Base-by-base conservation (phyloP, 2,113 vertebrate genomes). In the Tautogolabrus adspersus region DNA sequence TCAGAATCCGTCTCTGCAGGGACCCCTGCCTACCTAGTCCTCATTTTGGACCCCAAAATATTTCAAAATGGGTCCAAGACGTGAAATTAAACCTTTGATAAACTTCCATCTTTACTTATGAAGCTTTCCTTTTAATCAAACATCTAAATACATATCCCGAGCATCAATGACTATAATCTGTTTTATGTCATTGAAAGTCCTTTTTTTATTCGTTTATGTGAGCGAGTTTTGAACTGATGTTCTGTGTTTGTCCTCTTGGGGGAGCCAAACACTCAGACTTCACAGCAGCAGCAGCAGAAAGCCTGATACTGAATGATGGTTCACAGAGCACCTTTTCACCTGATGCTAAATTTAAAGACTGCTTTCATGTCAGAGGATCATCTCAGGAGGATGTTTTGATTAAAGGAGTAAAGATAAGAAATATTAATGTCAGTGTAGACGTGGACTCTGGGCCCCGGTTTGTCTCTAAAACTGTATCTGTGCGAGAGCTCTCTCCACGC, bases 261-360 rank as follows among this genome's bases (percentile, higher is more conserved):
- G 91, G 91, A 38, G 87, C 83, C 86, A 93, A 65, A 87, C 15
- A 69, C 81, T 84, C 77, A 82, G 19, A 68, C 5, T 15, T 66
- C 15, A 16, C 6, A 21, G 13, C 22, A 58, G 21, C 2, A 5
- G 1, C 4, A 54, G 56, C n/a, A 5, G 15, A 52, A 22, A 60
- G 21, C 38, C 47, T 15, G 6, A 60, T 38, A 56, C 58, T 38
- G n/a, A 18, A 37, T 49, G 23, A 12, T 34, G 5, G 0, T 46
- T 37, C 30, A 44, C n/a, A 34, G 13, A 38, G 30, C 47, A 21
- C 19, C 57, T 75, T 75, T 37, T 52, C 22, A 21, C 66, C 54
- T 9, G 4, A 18, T 66, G 37, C 63, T 70, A 68, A 57, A 52
- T 66, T 42, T 23, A 52, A 51, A 59, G 37, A 19, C 23, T 18